Evolutionary conservation across 2,888 invertebrate genomes (phyloP).

Genomic region (Microctonus brassicae): DNA sequence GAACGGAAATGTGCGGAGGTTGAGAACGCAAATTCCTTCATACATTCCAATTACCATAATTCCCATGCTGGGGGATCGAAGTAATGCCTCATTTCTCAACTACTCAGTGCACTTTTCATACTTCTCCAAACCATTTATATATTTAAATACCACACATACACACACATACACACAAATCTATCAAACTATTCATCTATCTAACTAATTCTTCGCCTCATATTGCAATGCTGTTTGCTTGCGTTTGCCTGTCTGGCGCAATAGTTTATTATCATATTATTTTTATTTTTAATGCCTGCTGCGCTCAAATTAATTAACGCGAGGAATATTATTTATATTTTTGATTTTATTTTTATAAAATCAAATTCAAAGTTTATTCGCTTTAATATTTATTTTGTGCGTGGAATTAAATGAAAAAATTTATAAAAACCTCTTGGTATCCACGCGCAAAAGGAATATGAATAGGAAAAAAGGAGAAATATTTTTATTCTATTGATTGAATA

Average conservation of each 20-base stretch:
- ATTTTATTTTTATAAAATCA: background rate
- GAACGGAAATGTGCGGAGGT: background rate
- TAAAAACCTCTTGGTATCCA: background rate
- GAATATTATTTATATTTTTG: background rate
- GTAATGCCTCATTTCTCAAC: background rate
- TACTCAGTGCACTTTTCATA: background rate
- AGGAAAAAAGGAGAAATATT: background rate
- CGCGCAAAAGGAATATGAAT: slow-evolving; percentile 6
- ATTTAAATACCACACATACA: background rate
- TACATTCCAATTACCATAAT: background rate
- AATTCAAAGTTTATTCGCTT: background rate
- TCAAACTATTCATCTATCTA: background rate
- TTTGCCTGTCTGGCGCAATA: slow-evolving; percentile 1
- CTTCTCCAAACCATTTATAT: background rate
- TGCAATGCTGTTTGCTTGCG: slow-evolving; percentile 2
- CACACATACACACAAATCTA: slow-evolving; percentile 1
- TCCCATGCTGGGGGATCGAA: background rate
- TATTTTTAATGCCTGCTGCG: slow-evolving; percentile 2
- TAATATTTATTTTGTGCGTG: slow-evolving; percentile 1
- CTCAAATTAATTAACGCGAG: background rate
- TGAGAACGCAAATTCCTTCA: background rate
- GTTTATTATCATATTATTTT: background rate
- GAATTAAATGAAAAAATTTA: background rate
- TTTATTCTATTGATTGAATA: slow-evolving; percentile 12
- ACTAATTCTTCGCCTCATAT: background rate